Evolutionary conservation across 2,797 vertebrate genomes (phyloP).

Genomic region (Triplophysa bombifrons): DNA sequence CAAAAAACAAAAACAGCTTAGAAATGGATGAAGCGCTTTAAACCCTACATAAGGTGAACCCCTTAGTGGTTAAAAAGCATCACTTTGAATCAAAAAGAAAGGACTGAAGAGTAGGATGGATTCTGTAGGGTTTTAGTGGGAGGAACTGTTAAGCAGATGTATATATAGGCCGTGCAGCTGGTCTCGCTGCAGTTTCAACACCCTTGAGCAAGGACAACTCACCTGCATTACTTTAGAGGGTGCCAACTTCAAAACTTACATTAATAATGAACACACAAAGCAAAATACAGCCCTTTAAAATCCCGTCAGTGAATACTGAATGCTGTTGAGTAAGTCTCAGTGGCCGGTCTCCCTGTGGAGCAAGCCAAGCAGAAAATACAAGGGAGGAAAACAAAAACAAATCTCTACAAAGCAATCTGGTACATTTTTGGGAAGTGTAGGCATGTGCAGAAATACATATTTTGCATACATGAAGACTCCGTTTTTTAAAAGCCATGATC

Average conservation of each 20-base stretch:
- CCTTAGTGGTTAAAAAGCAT: conserved; percentile 16
- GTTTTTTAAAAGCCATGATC: neutral
- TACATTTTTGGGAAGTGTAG: conserved; percentile 53
- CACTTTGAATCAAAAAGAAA: conserved; percentile 15
- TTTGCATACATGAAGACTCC: neutral
- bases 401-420: conserved; percentile 28
- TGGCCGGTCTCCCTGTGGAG: neutral
- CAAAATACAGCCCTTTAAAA: conserved; percentile 48
- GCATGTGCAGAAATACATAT: neutral
- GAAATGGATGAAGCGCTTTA: conserved; percentile 28
- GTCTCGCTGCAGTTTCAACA: conserved; percentile 47
- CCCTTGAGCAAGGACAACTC: conserved; percentile 56
- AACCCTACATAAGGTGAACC: conserved; percentile 11
- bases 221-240: conserved; percentile 43
- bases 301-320: conserved; percentile 63
- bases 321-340: conserved; percentile 58
- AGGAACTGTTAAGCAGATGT: conserved; percentile 11
- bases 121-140: conserved; percentile 30
- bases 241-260: conserved; percentile 33
- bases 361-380: conserved; percentile 10
- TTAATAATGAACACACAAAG: conserved; percentile 57
- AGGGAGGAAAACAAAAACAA: conserved; percentile 28
- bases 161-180: conserved; percentile 32
- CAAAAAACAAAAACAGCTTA: conserved; percentile 20
- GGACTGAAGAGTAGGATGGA: neutral